phyloP scores from a whole-genome alignment of 2,113 vertebrate species.

The Geococcyx californianus region DNA sequence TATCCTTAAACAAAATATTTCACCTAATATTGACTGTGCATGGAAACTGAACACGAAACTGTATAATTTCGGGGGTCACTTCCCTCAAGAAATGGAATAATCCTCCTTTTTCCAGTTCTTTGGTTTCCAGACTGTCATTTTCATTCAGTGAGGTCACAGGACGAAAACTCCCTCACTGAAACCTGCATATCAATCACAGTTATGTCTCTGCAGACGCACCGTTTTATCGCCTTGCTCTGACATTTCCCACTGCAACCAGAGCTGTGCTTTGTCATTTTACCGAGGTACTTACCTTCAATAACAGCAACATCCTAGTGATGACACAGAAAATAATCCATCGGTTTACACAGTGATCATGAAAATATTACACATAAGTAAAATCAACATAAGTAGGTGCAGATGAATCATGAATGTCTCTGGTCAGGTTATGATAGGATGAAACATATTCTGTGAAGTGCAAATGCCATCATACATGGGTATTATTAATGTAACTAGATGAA shows the following conservation, averaged over 20 bases:
- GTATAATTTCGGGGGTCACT: not conserved
- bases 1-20: not conserved
- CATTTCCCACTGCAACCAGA: not conserved
- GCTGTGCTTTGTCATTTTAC: not conserved
- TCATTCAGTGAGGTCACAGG: not conserved
- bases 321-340: not conserved
- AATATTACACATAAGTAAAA: not conserved
- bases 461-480: not conserved
- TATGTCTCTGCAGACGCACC: not conserved
- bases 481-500: not conserved
- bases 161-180: not conserved
- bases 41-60: not conserved
- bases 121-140: slow-evolving; percentile 3
- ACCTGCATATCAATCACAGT: not conserved
- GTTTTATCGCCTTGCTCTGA: not conserved
- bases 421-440: not conserved
- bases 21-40: not conserved
- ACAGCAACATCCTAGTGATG: not conserved
- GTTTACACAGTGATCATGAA: not conserved
- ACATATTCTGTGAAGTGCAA: not conserved
- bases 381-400: not conserved
- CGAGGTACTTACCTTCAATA: not conserved
- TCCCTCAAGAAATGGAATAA: not conserved
- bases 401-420: not conserved
- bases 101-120: not conserved